Evolutionary conservation across 2,113 vertebrate genomes (phyloP), one percentile per base, ranked within the genome.

Genomic region (Galeopterus variegatus): DNA sequence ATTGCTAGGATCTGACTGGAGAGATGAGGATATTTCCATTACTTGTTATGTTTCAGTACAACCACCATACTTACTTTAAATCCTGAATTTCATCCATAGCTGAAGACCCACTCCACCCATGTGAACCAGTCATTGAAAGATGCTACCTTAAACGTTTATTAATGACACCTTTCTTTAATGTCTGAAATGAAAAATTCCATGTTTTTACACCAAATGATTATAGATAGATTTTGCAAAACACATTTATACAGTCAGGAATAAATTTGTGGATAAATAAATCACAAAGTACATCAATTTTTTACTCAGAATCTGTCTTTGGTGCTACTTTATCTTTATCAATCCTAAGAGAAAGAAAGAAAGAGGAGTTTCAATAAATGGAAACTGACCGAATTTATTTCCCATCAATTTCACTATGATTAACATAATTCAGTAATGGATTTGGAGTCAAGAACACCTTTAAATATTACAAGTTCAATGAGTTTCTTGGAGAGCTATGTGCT

Each of bases 251-350:
- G 23, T 84, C 33, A 90, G 56, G 33, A 93, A 94, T 70, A 92
- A 52, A 94, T 90, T 92, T 90, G 83, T 96, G 45, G 10, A 23
- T 73, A 92, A 96, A 65, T 90, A 85, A 70, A 93, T 86, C n/a
- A 65, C 31, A 28, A 92, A 93, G 31, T 36, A 10, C 62, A 64
- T 82, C 76, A 58, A 62, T 60, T 94, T 96, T 85, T 85, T 73
- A 84, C 56, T 12, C 64, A 81, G 21, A 41, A 45, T 91, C n/a
- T 81, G 4, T 31, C 52, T 88, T 93, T 81, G 24, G 21, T 48
- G 12, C 13, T 64, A 12, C 26, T 96, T 95, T 95, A 86, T 36
- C n/a, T 82, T 48, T 23, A 76, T 64, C 70, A 96, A 62, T 60
- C 19, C 54, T 81, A 84, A 62, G 75, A 26, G 41, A 90, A 90